These are phyloP conservation scores for Luehdorfia chinensis DNA, from an alignment of 1,140 invertebrate species.

Conservation along the genomic window DNA sequence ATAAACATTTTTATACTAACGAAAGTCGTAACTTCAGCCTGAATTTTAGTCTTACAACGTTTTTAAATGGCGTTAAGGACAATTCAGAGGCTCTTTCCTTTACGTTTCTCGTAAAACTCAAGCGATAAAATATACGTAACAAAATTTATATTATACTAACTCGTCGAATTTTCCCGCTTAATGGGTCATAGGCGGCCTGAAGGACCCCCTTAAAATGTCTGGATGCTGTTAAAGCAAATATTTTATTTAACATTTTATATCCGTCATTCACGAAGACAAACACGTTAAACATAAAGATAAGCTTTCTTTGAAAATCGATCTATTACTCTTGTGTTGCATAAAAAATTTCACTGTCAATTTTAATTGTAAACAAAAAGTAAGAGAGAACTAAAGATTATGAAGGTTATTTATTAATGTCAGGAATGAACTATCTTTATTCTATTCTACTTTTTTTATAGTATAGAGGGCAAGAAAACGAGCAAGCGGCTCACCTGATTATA, in stretches of 20 bases:
- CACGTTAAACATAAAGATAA: neutral
- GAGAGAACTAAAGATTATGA: too few species aligned
- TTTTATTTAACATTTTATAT: constrained; percentile 17
- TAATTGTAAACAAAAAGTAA: too few species aligned
- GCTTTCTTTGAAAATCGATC: constrained; percentile 7
- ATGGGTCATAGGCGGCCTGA: constrained; percentile 14
- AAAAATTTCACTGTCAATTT: too few species aligned
- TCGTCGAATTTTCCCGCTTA: constrained; percentile 15
- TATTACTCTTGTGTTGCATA: too few species aligned
- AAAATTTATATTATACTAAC: constrained; percentile 17
- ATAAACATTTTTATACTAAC: too few species aligned
- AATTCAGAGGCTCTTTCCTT: constrained; percentile 6
- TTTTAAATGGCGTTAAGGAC: constrained; percentile 14
- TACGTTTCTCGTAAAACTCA: constrained; percentile 14
- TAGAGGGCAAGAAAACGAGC: too few species aligned
- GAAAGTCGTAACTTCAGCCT: constrained; percentile 1
- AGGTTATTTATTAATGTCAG: too few species aligned
- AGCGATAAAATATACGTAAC: constrained; percentile 17
- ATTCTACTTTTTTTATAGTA: too few species aligned
- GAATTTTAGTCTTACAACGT: constrained; percentile 7
- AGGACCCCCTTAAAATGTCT: constrained; percentile 14
- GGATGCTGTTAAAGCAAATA: constrained; percentile 14
- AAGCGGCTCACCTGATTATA: too few species aligned
- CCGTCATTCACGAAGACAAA: constrained; percentile 11
- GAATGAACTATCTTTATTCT: too few species aligned